These are phyloP conservation scores for Elysia crispata DNA, from an alignment of 2,888 invertebrate genomes.

Conservation along the genomic window DNA sequence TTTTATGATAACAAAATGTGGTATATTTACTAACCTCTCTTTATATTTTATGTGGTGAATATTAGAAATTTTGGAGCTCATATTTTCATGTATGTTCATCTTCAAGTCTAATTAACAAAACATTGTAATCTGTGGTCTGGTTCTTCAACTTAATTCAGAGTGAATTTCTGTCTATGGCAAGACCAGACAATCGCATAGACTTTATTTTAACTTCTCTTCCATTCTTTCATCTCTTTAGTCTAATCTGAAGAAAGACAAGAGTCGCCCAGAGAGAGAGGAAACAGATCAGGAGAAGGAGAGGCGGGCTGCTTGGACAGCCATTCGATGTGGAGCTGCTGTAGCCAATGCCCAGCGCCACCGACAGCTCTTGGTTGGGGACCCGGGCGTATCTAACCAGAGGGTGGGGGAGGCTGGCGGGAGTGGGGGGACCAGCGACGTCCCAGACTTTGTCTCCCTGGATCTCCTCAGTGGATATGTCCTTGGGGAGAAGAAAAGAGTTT, in stretches of 20 bases:
- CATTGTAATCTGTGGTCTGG: too few species aligned
- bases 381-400: constrained; percentile 63
- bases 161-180: too few species aligned
- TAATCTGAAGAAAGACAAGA: constrained; percentile 55
- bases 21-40: too few species aligned
- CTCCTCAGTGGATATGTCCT: constrained; percentile 73
- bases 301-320: constrained; percentile 72
- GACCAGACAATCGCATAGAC: too few species aligned
- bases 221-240: constrained; percentile 21
- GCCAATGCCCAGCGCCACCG: constrained; percentile 69
- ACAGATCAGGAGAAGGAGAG: constrained; percentile 67
- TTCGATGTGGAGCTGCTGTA: constrained; percentile 72
- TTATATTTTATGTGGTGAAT: too few species aligned
- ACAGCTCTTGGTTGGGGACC: constrained; percentile 68
- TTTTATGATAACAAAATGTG: too few species aligned
- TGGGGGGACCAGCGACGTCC: constrained; percentile 61
- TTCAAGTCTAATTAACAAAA: too few species aligned
- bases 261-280: constrained; percentile 57
- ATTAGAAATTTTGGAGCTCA: too few species aligned
- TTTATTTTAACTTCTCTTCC: too few species aligned
- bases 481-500: constrained; percentile 75
- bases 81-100: too few species aligned
- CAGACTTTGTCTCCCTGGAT: constrained; percentile 74
- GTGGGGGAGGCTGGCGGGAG: constrained; percentile 52
- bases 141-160: too few species aligned